Evolutionary conservation across 2,797 vertebrate species (phyloP).

Genomic region (Enteromius argenteus): DNA sequence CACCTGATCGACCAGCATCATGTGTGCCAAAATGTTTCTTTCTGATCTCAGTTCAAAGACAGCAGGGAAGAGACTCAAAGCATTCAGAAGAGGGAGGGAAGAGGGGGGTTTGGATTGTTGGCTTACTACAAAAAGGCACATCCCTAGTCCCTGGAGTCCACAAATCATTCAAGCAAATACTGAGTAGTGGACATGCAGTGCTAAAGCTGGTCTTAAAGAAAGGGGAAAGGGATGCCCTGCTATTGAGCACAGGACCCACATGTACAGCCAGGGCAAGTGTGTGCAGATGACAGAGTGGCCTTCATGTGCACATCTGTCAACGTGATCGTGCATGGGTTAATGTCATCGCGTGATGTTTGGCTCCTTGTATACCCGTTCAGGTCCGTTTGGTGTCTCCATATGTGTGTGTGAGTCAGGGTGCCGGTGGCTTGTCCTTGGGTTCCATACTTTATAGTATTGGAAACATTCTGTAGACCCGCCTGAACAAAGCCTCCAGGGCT

Average conservation of each 20-base stretch:
- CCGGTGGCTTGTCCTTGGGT: slow-evolving; percentile 64
- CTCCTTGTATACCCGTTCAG: slow-evolving; percentile 19
- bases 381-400: neutral
- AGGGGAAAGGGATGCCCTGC: slow-evolving; percentile 56
- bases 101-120: slow-evolving; percentile 61
- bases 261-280: slow-evolving; percentile 30
- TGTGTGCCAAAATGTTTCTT: slow-evolving; percentile 73
- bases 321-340: slow-evolving; percentile 24
- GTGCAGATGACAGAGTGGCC: slow-evolving; percentile 35
- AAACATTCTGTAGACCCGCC: slow-evolving; percentile 56
- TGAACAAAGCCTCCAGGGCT: slow-evolving; percentile 63
- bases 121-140: slow-evolving; percentile 70
- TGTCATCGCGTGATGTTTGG: slow-evolving; percentile 27
- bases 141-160: slow-evolving; percentile 73
- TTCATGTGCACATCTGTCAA: slow-evolving; percentile 50
- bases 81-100: slow-evolving; percentile 69
- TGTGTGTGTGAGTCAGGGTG: slow-evolving; percentile 43
- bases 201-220: slow-evolving; percentile 64
- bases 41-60: slow-evolving; percentile 86
- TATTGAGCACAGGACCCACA: slow-evolving; percentile 70
- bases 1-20: slow-evolving; percentile 71
- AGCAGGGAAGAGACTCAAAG: slow-evolving; percentile 81
- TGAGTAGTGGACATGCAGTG: slow-evolving; percentile 61
- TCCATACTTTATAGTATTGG: slow-evolving; percentile 57
- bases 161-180: slow-evolving; percentile 77